Conservation (phyloP, 2,113 vertebrate genomes). For the Tachysurus fulvidraco region DNA sequence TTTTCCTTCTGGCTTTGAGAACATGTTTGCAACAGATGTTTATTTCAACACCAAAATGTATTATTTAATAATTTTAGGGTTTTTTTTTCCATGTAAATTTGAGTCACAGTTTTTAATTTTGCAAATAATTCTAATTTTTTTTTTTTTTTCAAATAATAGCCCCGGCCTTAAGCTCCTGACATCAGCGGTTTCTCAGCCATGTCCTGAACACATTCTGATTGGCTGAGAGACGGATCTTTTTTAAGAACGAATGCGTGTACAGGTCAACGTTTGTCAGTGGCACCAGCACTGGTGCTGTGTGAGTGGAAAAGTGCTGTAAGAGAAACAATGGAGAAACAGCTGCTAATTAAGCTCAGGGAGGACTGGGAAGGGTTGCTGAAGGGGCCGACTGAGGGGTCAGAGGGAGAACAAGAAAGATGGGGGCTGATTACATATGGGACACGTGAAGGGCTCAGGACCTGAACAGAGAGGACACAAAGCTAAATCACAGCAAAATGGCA, state of each 20-base stretch:
- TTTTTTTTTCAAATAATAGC: too few relatives aligned
- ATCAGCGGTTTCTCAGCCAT: background rate
- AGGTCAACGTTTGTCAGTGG: background rate
- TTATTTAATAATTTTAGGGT: background rate
- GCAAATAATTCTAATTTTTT: background rate
- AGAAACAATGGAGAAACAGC: slow-evolving; percentile 24
- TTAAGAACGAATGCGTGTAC: background rate
- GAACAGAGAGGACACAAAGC: slow-evolving; percentile 82
- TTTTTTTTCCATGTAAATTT: background rate
- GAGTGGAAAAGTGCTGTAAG: slow-evolving; percentile 35
- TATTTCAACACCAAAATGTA: background rate
- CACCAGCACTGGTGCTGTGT: slow-evolving; percentile 16
- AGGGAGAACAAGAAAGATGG: slow-evolving; percentile 35
- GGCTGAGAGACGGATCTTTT: background rate
- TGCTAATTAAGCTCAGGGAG: slow-evolving; percentile 9
- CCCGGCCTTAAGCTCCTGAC: background rate
- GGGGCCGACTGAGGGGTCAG: background rate
- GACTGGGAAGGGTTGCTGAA: background rate
- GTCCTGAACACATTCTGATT: background rate
- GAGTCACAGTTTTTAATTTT: background rate
- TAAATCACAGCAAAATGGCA: slow-evolving; percentile 76
- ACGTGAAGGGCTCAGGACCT: slow-evolving; percentile 70
- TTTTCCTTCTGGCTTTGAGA: background rate
- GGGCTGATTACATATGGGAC: slow-evolving; percentile 34
- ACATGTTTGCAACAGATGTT: background rate